phyloP scores from a whole-genome alignment of 2,113 vertebrate species.

The Theristicus caerulescens region DNA sequence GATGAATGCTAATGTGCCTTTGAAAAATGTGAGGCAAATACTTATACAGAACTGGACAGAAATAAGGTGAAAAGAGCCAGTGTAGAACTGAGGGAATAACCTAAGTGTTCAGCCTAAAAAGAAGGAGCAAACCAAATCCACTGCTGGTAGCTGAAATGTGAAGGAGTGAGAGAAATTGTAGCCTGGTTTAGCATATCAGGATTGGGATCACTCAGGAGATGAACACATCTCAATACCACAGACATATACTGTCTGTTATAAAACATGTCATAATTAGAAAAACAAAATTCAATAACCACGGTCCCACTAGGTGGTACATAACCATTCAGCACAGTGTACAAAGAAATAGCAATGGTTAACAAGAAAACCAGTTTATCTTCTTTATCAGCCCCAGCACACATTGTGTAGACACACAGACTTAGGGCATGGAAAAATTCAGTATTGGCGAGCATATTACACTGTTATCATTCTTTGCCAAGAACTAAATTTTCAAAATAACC shows the following conservation, averaged over 20 bases:
- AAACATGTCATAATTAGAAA: background rate
- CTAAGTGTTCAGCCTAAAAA: background rate
- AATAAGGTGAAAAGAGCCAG: background rate
- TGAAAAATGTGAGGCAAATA: background rate
- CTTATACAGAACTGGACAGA: background rate
- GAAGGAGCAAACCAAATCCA: background rate
- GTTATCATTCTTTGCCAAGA: background rate
- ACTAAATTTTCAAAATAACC: background rate
- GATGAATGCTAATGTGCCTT: background rate
- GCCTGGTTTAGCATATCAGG: background rate
- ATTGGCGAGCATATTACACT: background rate
- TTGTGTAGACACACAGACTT: background rate
- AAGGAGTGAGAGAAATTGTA: background rate
- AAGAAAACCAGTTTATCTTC: background rate
- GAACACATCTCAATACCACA: background rate
- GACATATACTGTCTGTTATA: background rate
- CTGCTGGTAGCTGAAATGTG: background rate
- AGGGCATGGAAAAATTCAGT: background rate
- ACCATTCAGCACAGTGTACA: background rate
- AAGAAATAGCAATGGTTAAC: background rate
- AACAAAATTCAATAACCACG: background rate
- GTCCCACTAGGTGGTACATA: background rate
- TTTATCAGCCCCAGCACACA: background rate
- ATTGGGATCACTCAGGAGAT: background rate
- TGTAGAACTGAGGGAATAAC: background rate